phyloP scores from a whole-genome alignment of 2,113 vertebrate species.

The Cyphomyrus discorhynchus region DNA sequence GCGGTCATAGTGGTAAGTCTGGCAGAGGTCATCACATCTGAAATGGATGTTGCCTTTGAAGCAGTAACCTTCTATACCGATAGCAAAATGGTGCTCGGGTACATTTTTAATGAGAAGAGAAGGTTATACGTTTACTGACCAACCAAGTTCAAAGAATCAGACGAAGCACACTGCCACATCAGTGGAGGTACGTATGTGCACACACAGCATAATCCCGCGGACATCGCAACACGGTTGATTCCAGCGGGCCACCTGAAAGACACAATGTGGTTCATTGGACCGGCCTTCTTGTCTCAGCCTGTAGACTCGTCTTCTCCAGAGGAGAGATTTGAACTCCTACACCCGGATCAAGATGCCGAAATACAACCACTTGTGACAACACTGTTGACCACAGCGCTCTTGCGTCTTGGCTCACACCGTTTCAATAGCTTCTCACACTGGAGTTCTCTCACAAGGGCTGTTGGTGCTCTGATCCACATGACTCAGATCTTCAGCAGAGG shows the following conservation, averaged over 20 bases:
- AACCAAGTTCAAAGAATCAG: too few relatives aligned
- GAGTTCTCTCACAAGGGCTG: background rate
- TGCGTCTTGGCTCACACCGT: background rate
- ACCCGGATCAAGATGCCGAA: background rate
- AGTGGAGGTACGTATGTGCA: too few relatives aligned
- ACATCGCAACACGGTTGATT: background rate
- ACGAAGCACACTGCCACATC: too few relatives aligned
- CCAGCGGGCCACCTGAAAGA: background rate
- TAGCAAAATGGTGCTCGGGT: too few relatives aligned
- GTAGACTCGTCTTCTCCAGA: too few relatives aligned
- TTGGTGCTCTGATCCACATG: background rate
- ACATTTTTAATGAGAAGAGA: too few relatives aligned
- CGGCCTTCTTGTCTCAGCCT: background rate
- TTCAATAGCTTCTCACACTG: background rate
- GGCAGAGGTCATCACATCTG: too few relatives aligned
- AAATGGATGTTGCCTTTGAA: too few relatives aligned
- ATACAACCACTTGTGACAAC: background rate
- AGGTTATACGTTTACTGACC: too few relatives aligned
- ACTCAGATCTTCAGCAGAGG: background rate
- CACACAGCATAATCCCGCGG: too few relatives aligned
- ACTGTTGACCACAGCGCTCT: background rate
- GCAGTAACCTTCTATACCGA: too few relatives aligned
- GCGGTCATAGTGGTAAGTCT: too few relatives aligned
- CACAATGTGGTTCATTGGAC: background rate
- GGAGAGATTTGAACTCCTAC: background rate